These are phyloP conservation scores for Amphiprion percula DNA, from an alignment of 2,113 vertebrate genomes.

Conservation along the genomic window DNA sequence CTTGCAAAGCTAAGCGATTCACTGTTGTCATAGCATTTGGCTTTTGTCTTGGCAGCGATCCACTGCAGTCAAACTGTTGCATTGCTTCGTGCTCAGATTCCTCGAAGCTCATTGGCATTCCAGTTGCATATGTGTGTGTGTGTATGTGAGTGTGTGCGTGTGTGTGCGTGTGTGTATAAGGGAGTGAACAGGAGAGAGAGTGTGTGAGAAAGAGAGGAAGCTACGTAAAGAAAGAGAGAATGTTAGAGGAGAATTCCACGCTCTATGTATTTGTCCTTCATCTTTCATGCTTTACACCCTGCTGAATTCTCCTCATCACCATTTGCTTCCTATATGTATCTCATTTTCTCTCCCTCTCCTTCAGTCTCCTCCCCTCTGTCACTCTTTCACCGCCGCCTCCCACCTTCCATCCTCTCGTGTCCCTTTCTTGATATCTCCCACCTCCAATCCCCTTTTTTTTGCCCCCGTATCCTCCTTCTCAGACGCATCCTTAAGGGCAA, in stretches of 20 bases:
- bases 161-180: not conserved
- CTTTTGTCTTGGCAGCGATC: slow-evolving; percentile 62
- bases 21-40: slow-evolving; percentile 39
- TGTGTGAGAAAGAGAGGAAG: not conserved
- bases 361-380: not conserved
- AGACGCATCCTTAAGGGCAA: slow-evolving; percentile 46
- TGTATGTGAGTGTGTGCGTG: slow-evolving; percentile 3
- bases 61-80: slow-evolving; percentile 83
- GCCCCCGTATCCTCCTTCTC: slow-evolving; percentile 55
- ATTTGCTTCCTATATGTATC: slow-evolving; percentile 18
- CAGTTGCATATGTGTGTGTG: slow-evolving; percentile 32
- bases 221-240: slow-evolving; percentile 48
- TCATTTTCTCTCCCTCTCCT: slow-evolving; percentile 6
- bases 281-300: slow-evolving; percentile 37
- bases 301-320: slow-evolving; percentile 29
- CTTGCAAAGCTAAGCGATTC: slow-evolving; percentile 10
- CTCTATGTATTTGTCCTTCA: slow-evolving; percentile 42
- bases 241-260: slow-evolving; percentile 20
- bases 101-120: slow-evolving; percentile 73
- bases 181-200: not conserved
- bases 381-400: not conserved
- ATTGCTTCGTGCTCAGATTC: slow-evolving; percentile 79
- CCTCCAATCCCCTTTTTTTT: not conserved
- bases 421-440: not conserved
- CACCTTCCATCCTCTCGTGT: not conserved